phyloP scores from a whole-genome alignment of 2,113 vertebrate species.

The Andinoacara biseriatus region DNA sequence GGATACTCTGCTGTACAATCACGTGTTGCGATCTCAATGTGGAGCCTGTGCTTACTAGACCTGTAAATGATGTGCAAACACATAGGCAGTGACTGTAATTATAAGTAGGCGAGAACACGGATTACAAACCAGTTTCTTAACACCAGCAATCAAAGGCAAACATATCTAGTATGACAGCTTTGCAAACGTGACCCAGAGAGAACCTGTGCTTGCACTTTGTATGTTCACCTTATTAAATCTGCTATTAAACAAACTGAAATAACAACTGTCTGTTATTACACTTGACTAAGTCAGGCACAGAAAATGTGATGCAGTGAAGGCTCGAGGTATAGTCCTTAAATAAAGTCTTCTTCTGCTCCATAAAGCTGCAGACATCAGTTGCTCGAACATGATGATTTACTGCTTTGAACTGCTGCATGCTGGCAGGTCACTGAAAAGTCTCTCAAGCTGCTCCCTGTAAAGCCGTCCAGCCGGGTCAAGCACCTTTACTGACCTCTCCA shows the following conservation, averaged over 20 bases:
- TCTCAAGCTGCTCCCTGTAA: slow-evolving; percentile 46
- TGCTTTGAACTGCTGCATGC: slow-evolving; percentile 43
- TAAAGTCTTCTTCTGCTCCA: neutral
- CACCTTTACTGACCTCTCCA: slow-evolving; percentile 66
- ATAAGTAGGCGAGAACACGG: neutral
- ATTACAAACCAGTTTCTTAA: slow-evolving; percentile 50
- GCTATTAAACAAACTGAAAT: slow-evolving; percentile 8
- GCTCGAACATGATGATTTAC: slow-evolving; percentile 23
- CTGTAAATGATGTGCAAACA: slow-evolving; percentile 11
- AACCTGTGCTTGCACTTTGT: neutral
- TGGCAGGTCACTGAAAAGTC: slow-evolving; percentile 53
- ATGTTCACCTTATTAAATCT: neutral
- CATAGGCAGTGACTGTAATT: neutral
- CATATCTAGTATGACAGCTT: slow-evolving; percentile 54
- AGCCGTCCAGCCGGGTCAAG: slow-evolving; percentile 68
- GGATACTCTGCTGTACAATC: slow-evolving; percentile 40
- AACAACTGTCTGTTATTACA: neutral
- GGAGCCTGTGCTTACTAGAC: slow-evolving; percentile 1
- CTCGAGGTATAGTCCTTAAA: neutral
- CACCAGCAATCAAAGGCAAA: neutral
- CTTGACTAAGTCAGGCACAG: neutral
- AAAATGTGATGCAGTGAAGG: neutral
- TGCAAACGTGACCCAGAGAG: slow-evolving; percentile 23
- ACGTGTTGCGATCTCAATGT: slow-evolving; percentile 26
- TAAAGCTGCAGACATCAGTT: neutral